Base-by-base conservation (phyloP, 2,113 vertebrate genomes). In the Microtus pennsylvanicus region DNA sequence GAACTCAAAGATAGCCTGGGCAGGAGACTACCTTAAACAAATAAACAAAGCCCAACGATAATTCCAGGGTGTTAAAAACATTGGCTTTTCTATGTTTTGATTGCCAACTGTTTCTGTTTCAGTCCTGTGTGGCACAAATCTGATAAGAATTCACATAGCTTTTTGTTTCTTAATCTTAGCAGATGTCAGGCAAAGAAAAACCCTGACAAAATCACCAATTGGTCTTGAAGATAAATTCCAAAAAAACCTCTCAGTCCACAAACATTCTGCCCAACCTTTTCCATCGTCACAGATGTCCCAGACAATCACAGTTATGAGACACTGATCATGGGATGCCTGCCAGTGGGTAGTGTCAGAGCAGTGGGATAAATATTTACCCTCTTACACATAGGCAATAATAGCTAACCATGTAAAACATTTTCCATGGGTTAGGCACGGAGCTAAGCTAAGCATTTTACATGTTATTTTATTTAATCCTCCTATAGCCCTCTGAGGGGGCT, bases 201-300 rank as follows among this genome's bases (percentile, higher is more conserved):
- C 77, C 90, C 80, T 96, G 92, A 97, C 94, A 91, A 80, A 93
- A 95, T 96, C 91, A 72, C 76, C 74, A 96, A 94, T 55, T 97
- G 78, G 95, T 93, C 92, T 78, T 75, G 86, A 96, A 80, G 96
- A 95, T 87, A 86, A 91, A 96, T 97, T 96, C 94, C 97, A 87
- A 78, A 94, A 92, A 91, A 95, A 67, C 88, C 65, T 97, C 96
- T 96, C 94, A 96, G 95, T 96, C 86, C 74, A 94, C 90, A 97
- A 97, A 93, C 93, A 96, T 93, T 94, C 92, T 95, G 90, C 81
- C 88, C 94, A 96, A 45, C 90, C 88, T 96, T 94, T 92, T 35
- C 87, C 76, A 91, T 38, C 63, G 21, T 96, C 94, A 93, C 63
- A 95, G 90, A 94, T 93, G 93, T 95, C 72, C 61, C 88, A 90